These are phyloP conservation scores for Trachymyrmex septentrionalis DNA, from an alignment of 1,140 invertebrate species.

Conservation along the genomic window DNA sequence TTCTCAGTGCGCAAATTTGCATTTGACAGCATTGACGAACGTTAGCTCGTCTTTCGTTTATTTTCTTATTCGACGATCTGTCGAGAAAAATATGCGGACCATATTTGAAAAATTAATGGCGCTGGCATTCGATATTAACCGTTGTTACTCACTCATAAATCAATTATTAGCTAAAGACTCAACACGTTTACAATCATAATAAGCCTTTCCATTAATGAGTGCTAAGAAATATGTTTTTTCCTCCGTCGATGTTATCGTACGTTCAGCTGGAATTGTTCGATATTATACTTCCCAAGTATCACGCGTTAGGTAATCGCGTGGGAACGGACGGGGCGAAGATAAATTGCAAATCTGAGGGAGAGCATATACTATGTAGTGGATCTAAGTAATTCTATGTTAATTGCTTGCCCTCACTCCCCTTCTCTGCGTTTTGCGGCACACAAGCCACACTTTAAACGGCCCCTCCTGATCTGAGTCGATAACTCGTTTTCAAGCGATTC, in stretches of 20 bases:
- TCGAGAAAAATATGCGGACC: not conserved
- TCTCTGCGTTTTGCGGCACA: not conserved
- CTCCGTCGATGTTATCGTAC: constrained; percentile 22
- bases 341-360: constrained; percentile 40
- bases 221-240: not conserved
- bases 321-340: constrained; percentile 31
- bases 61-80: not conserved
- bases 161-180: not conserved
- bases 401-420: not conserved
- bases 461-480: constrained; percentile 41
- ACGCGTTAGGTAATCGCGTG: constrained; percentile 46
- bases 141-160: not conserved
- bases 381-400: constrained; percentile 60
- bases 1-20: no score
- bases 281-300: constrained; percentile 18
- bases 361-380: not conserved
- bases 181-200: not conserved
- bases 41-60: not conserved
- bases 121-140: not conserved
- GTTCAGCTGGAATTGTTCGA: constrained; percentile 8
- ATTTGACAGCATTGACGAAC: not conserved
- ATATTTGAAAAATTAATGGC: not conserved
- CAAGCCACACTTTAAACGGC: constrained; percentile 18
- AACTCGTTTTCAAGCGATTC: constrained; percentile 55
- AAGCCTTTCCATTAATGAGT: not conserved